Evolutionary conservation across 2,797 vertebrate species (phyloP), one percentile per base, ranked within the genome.

Genomic region (Clarias platycephalus): DNA sequence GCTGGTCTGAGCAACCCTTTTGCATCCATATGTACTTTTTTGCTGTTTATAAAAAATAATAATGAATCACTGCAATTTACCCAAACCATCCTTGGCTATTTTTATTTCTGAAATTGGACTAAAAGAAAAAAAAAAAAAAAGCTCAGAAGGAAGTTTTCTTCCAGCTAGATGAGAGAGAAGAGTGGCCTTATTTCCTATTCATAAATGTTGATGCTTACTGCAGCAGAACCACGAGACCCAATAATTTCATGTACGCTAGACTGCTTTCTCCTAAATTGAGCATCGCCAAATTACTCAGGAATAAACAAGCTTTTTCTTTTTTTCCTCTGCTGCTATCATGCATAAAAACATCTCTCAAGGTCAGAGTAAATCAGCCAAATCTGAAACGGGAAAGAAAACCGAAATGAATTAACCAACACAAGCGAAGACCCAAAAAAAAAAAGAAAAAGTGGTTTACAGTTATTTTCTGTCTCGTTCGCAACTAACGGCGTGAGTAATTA

Each of bases 271-370:
- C 72, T 37, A 63, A 67, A 82, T 49, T 82, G 64, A 82, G 37
- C 72, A 63, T 77, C 31, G 62, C 60, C 31, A 85, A 81, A 81
- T 67, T 24, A 76, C 34, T 71, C 34, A 31, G 72, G 55, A 55
- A 82, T 82, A 85, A 82, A 85, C 84, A 85, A 82, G 72, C 55
- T 53, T 62, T 60, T 53, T 40, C 55, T 37, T 62, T 60, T 53
- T 40, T 74, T 28, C 31, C 77, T 55, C 49, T 12, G 53, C n/a
- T 3, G 20, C 40, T 26, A 62, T 60, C 34, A 18, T 10, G 62
- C 84, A 76, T 75, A 34, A 68, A 81, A 64, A 85, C 80, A 44
- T 37, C 24, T 22, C 60, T 34, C 70, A 75, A 74, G 68, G 84
- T 85, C 71, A 58, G 49, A 60, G 40, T 58, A 81, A 81, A 85